Evolutionary conservation across 2,113 vertebrate species (phyloP).

Genomic region (Lucifuga dentata): DNA sequence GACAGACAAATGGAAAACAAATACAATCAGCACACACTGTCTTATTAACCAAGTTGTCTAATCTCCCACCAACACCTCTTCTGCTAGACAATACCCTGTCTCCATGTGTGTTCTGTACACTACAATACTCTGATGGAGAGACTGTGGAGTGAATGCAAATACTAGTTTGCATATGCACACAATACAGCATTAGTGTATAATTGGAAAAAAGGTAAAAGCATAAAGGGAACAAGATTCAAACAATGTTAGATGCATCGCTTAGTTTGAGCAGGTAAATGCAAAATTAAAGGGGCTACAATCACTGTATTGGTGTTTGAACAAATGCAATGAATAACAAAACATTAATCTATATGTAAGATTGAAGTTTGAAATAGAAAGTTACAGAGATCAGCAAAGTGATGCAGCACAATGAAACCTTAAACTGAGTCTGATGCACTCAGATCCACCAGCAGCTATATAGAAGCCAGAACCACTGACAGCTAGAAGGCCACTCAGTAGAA

Average conservation of each 20-base stretch:
- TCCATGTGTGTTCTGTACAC: slow-evolving; percentile 59
- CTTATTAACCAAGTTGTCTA: slow-evolving; percentile 78
- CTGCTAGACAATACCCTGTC: slow-evolving; percentile 38
- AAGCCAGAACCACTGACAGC: no score
- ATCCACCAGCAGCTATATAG: no score
- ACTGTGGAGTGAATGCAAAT: slow-evolving; percentile 56
- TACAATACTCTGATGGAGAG: slow-evolving; percentile 53
- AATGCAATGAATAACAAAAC: no score
- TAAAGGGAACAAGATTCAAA: slow-evolving; percentile 18
- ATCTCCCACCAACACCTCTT: slow-evolving; percentile 49
- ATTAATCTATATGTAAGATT: no score
- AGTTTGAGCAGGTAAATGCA: slow-evolving; percentile 40
- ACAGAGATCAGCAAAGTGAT: no score
- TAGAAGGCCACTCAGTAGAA: no score
- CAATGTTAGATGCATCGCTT: slow-evolving; percentile 39
- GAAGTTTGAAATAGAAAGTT: no score
- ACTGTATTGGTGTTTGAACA: no score
- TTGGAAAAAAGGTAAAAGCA: slow-evolving; percentile 45
- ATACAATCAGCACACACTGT: slow-evolving; percentile 78
- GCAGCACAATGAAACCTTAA: no score
- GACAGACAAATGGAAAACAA: slow-evolving; percentile 81
- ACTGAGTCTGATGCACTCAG: no score
- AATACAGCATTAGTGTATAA: slow-evolving; percentile 54
- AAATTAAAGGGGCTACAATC: no score
- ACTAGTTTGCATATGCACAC: slow-evolving; percentile 74